Evolutionary conservation across 1,140 invertebrate species (phyloP).

Genomic region (Calephelis nemesis): DNA sequence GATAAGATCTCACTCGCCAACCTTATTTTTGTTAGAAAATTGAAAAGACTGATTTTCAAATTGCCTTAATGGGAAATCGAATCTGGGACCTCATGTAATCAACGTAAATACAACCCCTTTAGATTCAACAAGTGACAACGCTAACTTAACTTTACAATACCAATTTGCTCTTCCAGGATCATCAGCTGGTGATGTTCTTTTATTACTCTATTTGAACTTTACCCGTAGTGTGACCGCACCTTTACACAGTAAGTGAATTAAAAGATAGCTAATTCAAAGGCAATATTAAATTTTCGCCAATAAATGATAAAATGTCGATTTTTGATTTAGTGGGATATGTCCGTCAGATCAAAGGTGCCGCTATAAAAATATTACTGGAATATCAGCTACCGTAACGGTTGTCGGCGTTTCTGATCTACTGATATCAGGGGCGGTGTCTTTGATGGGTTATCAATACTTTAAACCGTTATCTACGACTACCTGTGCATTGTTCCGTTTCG

Average conservation of each 20-base stretch:
- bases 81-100: too few relatives aligned
- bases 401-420: slow-evolving; percentile 57
- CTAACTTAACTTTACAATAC: too few relatives aligned
- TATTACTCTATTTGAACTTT: too few relatives aligned
- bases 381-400: slow-evolving; percentile 58
- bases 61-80: too few relatives aligned
- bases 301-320: slow-evolving; percentile 28
- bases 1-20: too few relatives aligned
- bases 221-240: neutral
- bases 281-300: slow-evolving; percentile 2
- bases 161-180: too few relatives aligned
- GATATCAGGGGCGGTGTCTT: slow-evolving; percentile 54
- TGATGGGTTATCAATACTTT: slow-evolving; percentile 66
- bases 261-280: neutral
- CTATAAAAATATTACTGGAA: slow-evolving; percentile 59
- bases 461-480: slow-evolving; percentile 61
- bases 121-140: too few relatives aligned
- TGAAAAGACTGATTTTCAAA: too few relatives aligned
- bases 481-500: slow-evolving; percentile 64
- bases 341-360: slow-evolving; percentile 55
- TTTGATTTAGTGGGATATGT: slow-evolving; percentile 35
- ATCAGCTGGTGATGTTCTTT: too few relatives aligned
- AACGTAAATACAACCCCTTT: too few relatives aligned
- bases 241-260: neutral
- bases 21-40: too few relatives aligned